Evolutionary conservation across 2,113 vertebrate species (phyloP), one percentile per base, ranked within the genome.

Genomic region (Piprites chloris): DNA sequence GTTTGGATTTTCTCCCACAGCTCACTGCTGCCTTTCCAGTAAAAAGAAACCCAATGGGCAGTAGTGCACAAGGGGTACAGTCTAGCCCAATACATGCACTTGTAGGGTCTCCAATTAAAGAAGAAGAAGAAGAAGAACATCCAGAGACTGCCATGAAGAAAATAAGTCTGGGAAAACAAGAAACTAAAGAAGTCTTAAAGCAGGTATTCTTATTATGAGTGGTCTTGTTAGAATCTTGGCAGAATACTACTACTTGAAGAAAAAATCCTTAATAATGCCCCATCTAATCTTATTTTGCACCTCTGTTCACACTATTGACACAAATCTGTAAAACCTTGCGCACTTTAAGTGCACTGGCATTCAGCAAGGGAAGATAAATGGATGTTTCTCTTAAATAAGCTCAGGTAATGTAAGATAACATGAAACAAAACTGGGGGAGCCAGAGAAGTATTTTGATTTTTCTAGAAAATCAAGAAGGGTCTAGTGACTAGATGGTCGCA

Each of bases 81-180:
- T 98, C 98, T 73, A 99, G 98, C 86, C 98, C 98, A 5, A 96
- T 99, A 42, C 98, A 97, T 21, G 56, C 89, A 55, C 98, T 98
- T 88, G 77, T 98, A 92, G 94, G 97, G 94, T 90, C 98, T 97
- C 58, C 98, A 41, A 95, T 99, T 96, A 98, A 97, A 97, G 99
- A 99, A 67, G 98, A 99, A 67, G 98, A 99, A 42, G 42, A 47
- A 84, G 98, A 98, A 94, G 95, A 98, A 73, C 93, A 89, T 95
- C 55, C 59, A 72, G 96, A 95, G 59, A 53, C 84, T 80, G 97
- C 98, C 47, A 35, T 61, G 83, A 98, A 95, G 90, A 98, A 98
- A 95, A 75, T 91, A 23, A 91, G 52, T 95, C 50, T 91, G 73
- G 97, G 93, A 59, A 98, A 97, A 89, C 98, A 96, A 68, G 98